Evolutionary conservation across 1,140 invertebrate species (phyloP).

Genomic region (Zeugodacus cucurbitae): DNA sequence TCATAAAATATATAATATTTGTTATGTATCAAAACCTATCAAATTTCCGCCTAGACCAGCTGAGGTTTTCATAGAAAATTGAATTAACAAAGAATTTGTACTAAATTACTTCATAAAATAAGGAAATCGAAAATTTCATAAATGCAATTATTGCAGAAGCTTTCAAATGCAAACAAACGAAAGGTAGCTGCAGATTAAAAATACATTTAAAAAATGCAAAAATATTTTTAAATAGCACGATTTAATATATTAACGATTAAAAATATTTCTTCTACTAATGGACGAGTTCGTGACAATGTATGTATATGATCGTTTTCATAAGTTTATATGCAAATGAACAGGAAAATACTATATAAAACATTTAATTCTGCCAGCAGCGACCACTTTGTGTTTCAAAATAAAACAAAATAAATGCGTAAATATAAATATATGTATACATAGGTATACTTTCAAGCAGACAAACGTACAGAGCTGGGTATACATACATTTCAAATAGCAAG

Average conservation of each 20-base stretch:
- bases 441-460: neutral
- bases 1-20: neutral
- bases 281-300: neutral
- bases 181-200: neutral
- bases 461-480: neutral
- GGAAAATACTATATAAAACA: neutral
- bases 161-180: neutral
- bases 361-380: neutral
- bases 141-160: neutral
- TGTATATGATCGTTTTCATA: neutral
- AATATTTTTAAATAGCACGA: neutral
- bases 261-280: neutral
- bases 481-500: neutral
- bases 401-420: neutral
- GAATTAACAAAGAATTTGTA: too few species aligned
- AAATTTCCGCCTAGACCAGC: neutral
- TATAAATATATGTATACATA: neutral
- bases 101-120: neutral
- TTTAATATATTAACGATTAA: neutral
- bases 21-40: neutral
- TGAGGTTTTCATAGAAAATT: too few species aligned
- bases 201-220: neutral
- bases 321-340: too few species aligned
- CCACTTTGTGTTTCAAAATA: neutral
- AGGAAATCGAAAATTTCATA: neutral